Evolutionary conservation across 2,797 vertebrate species (phyloP).

Genomic region (Diceros bicornis): DNA sequence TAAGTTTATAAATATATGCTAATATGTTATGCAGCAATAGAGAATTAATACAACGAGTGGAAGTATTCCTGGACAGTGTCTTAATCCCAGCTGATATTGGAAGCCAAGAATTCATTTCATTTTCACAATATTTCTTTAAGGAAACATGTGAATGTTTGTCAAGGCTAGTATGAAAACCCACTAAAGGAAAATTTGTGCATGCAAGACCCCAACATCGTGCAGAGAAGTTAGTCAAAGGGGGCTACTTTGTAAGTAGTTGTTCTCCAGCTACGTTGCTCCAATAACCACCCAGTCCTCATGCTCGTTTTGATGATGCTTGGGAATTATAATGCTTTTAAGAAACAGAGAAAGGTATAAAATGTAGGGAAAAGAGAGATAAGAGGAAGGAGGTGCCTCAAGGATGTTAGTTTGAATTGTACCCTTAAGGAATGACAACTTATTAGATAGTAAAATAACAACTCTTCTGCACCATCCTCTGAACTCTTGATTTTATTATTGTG

Average conservation of each 20-base stretch:
- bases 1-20: background rate
- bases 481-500: background rate
- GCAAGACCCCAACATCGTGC: fast-evolving
- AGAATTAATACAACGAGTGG: background rate
- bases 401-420: background rate
- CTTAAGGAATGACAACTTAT: background rate
- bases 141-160: background rate
- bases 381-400: background rate
- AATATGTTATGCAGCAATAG: background rate
- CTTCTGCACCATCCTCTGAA: background rate
- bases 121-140: background rate
- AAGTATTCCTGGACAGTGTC: background rate
- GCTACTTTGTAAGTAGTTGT: background rate
- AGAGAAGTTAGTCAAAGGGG: background rate
- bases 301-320: background rate
- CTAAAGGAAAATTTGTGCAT: background rate
- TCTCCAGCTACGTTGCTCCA: background rate
- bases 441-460: background rate
- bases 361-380: background rate
- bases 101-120: background rate
- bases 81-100: background rate
- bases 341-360: background rate
- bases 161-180: background rate
- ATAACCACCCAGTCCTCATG: background rate
- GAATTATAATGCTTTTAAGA: background rate